These are phyloP conservation scores for Halictus ligatus DNA, from an alignment of 2,888 invertebrate species.

Conservation along the genomic window DNA sequence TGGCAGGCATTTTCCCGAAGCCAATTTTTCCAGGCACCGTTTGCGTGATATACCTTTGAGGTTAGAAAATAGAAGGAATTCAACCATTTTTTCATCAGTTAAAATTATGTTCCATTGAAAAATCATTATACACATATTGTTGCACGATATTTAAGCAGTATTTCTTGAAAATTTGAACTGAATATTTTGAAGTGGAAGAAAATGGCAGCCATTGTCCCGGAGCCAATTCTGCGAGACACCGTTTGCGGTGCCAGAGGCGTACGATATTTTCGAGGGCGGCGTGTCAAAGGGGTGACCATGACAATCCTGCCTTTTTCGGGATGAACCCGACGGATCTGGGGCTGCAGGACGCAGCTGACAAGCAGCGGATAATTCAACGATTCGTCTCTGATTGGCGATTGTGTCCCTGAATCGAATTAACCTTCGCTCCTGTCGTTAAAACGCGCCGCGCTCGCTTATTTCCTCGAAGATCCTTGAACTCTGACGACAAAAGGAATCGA, in stretches of 20 bases:
- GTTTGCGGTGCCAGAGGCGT: neutral
- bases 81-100: too few relatives aligned
- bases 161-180: too few relatives aligned
- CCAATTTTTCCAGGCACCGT: too few relatives aligned
- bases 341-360: slow-evolving; percentile 55
- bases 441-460: slow-evolving; percentile 24
- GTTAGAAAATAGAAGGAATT: too few relatives aligned
- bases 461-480: slow-evolving; percentile 30
- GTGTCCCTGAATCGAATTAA: slow-evolving; percentile 66
- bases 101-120: too few relatives aligned
- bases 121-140: too few relatives aligned
- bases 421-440: slow-evolving; percentile 39
- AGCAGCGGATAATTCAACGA: slow-evolving; percentile 67
- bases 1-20: too few relatives aligned
- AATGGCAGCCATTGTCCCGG: too few relatives aligned
- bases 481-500: slow-evolving; percentile 24
- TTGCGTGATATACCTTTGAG: too few relatives aligned
- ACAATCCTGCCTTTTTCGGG: slow-evolving; percentile 69
- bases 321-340: slow-evolving; percentile 43
- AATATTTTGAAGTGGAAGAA: neutral
- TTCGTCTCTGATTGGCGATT: slow-evolving; percentile 71
- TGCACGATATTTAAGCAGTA: too few relatives aligned
- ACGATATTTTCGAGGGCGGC: slow-evolving; percentile 19
- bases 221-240: neutral
- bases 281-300: slow-evolving; percentile 55